phyloP scores from a whole-genome alignment of 2,113 vertebrate species.

The Urocynchramus pylzowi region DNA sequence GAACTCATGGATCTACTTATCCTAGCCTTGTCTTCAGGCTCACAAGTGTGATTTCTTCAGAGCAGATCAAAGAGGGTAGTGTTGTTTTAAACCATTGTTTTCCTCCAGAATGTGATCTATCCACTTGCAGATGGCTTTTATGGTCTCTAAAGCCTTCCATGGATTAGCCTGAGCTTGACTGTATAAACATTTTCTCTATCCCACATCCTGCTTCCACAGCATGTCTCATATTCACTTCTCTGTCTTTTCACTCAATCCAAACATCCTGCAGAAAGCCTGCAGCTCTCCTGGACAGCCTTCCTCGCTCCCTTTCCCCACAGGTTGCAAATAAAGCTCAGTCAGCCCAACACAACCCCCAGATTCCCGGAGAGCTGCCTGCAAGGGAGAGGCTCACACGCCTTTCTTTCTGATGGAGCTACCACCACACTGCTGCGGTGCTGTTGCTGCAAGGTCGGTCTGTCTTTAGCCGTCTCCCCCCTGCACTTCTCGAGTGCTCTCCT shows the following conservation, averaged over 20 bases:
- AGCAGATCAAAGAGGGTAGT: neutral
- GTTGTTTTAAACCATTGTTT: neutral
- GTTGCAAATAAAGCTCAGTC: neutral
- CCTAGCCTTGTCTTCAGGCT: neutral
- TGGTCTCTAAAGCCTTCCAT: neutral
- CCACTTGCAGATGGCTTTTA: conserved; percentile 31
- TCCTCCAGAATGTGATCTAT: neutral
- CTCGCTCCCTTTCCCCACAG: neutral
- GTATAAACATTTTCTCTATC: conserved; percentile 30
- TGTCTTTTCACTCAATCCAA: neutral
- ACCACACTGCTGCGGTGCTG: neutral
- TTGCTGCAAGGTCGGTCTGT: neutral
- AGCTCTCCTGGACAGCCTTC: neutral
- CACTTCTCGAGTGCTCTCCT: neutral
- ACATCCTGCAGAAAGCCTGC: conserved; percentile 46
- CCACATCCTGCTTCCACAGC: conserved; percentile 56
- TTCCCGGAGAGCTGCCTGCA: neutral
- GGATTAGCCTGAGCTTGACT: neutral
- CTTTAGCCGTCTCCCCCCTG: conserved; percentile 1
- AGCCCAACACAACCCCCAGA: neutral
- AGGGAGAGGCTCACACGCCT: neutral
- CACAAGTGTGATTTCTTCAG: neutral
- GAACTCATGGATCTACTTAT: neutral
- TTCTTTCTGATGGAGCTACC: neutral
- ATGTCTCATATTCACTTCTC: neutral